Evolutionary conservation across 2,888 invertebrate species (phyloP), one percentile per base, ranked within the genome.

Genomic region (Pilophorus perplexus): DNA sequence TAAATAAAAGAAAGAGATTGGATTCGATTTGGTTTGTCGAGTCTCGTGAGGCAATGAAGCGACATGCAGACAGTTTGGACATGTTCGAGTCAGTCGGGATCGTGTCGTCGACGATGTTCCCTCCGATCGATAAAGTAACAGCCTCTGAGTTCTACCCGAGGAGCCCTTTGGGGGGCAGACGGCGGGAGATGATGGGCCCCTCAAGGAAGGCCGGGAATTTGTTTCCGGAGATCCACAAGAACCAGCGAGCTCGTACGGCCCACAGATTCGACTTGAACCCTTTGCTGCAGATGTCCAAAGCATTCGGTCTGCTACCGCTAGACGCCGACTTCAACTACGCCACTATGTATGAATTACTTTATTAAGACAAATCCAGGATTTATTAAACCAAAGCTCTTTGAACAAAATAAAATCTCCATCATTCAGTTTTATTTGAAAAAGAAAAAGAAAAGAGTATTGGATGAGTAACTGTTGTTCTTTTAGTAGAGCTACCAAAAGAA

Each of bases 271-370:
- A 55, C 23, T 3, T 40, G 27, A 59, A 42, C 10, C n/a, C 10
- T 18, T 33, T 59, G 14, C 16, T 59, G 16, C 40, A 42, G 18
- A 25, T 59, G 59, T 59, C 59, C 1, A 59, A 42, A 23, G 27
- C 42, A 8, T 40, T 59, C 25, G 59, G 59, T 10, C 40, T 59
- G 3, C 25, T 59, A 1, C 59, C 59, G 3, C 10, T 59, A 10
- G 59, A 59, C 12, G 20, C 18, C 42, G 42, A 23, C 4, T 18
- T 59, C 22, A 59, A 25, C 25, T 23, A 25, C 27, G 33, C 55
- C 18, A 18, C n/a, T 10, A 38, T 20, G 22, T 37, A n/a, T n/a
- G n/a, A n/a, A n/a, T n/a, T n/a, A n/a, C n/a, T n/a, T n/a, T n/a
- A n/a, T n/a, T n/a, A n/a, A n/a, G n/a, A n/a, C n/a, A n/a, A n/a